Base-by-base conservation (phyloP, 2,113 vertebrate genomes). In the Semnornis frantzii region DNA sequence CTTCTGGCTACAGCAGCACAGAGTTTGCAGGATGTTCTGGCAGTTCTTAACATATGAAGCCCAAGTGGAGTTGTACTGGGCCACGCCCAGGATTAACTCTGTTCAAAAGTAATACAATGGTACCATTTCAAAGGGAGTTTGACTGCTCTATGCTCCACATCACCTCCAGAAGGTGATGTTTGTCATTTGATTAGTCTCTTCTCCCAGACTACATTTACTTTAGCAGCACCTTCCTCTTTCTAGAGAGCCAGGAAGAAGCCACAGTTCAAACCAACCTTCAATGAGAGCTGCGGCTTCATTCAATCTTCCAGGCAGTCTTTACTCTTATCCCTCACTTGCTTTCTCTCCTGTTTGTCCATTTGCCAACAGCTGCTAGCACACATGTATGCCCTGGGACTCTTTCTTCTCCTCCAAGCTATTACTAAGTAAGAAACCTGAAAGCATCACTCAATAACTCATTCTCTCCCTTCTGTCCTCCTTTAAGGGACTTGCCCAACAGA, bases 1-100 rank as follows among this genome's bases (percentile, higher is more conserved):
- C 46, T n/a, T 8, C 21, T 1, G 2, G 31, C 15, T 70, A 58
- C 18, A 2, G 4, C 12, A 15, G 5, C 39, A n/a, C 10, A 44
- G 63, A 28, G 46, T 30, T 9, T 15, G 17, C 9, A 66, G 28
- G 62, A 20, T 16, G 8, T 58, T 57, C 33, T 58, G 28, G 31
- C 8, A 48, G 50, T 14, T 57, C 33, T 48, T 24, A 27, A 23
- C 5, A 28, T 44, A 54, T 8, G 39, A 72, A 88, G 23, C 23
- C 15, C 15, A 34, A n/a, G 5, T 9, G 28, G 31, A 73, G 71
- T 64, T 9, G 46, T 1, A 17, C 25, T 5, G 16, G 13, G 14
- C 39, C 54, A 90, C 85, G 37, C 33, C 31, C 4, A 27, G 82
- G 19, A 14, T n/a, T 15, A 72, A 28, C 12, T 37, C 25, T 21